Evolutionary conservation across 2,113 vertebrate genomes (phyloP), one percentile per base, ranked within the genome.

Genomic region (Lonchura striata): DNA sequence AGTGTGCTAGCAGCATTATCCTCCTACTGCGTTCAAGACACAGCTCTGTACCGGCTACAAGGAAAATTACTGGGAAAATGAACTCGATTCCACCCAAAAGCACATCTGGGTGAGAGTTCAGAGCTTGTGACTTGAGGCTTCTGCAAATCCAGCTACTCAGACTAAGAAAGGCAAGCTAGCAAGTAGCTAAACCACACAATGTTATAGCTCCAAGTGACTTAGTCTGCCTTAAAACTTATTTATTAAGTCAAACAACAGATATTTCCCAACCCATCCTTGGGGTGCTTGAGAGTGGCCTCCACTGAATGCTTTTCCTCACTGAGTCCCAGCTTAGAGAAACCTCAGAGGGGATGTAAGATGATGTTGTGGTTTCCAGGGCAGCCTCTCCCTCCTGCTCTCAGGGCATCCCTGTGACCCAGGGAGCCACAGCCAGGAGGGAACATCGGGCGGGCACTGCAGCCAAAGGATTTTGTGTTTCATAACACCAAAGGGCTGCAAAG

Each of bases 331-430:
- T 52, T 42, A 25, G 30, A 52, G 50, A 64, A 75, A 13, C 28
- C 21, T 44, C 42, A 63, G 56, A 64, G 46, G 13, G 2, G 4
- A 3, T 0, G 0, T 27, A 33, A 35, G 21, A 57, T 41, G 9
- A 13, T 6, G 8, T 6, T 6, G 4, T 54, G 44, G 9, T 68
- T 68, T 63, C 19, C 28, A 20, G 37, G 18, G 15, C 23, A 70
- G 44, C 28, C 10, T 46, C 22, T 86, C 60, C 33, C 22, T 47
- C 28, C 39, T 69, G n/a, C n/a, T 57, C 14, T 30, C 17, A 28
- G 89, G 47, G 18, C 37, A 68, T 27, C 50, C 33, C 60, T 66
- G 70, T 53, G 66, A 35, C 9, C 28, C 39, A 13, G 76, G 35
- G 18, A 88, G 35, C 14, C n/a, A 9, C 76, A 61, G 33, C 16